These are phyloP conservation scores for Liolophura sinensis DNA, from an alignment of 1,140 invertebrate species.

Conservation along the genomic window DNA sequence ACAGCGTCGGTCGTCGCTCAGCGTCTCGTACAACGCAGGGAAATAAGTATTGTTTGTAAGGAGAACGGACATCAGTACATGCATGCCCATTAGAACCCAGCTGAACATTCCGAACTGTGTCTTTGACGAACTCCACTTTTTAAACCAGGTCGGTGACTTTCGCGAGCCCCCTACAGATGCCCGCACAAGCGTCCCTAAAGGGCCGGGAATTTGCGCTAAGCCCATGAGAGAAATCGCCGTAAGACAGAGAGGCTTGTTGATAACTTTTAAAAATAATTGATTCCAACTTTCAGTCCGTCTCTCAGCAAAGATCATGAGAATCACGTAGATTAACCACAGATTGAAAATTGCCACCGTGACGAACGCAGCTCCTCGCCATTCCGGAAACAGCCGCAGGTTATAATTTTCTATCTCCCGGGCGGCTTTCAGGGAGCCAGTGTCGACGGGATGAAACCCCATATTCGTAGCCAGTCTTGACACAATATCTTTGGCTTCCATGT, in stretches of 20 bases:
- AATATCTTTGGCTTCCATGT: conserved; percentile 24
- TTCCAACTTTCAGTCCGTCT: conserved; percentile 39
- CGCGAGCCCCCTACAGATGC: conserved; percentile 47
- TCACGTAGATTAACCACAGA: conserved; percentile 46
- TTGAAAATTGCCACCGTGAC: conserved; percentile 43
- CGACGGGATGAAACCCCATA: conserved; percentile 43
- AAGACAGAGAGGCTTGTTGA: conserved; percentile 53
- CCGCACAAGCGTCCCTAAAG: conserved; percentile 43
- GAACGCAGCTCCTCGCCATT: conserved; percentile 40
- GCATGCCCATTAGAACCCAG: conserved; percentile 35
- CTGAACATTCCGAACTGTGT: conserved; percentile 50
- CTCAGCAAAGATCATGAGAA: conserved; percentile 22
- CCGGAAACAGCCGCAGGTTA: conserved; percentile 36
- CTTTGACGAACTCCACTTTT: conserved; percentile 44
- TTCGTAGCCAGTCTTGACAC: conserved; percentile 35
- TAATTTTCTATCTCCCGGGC: conserved; percentile 40
- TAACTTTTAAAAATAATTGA: conserved; percentile 45
- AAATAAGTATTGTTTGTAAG: conserved; percentile 49
- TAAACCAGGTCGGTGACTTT: conserved; percentile 39
- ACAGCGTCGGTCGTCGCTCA: conserved; percentile 25
- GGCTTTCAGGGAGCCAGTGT: conserved; percentile 35
- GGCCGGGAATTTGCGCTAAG: conserved; percentile 45
- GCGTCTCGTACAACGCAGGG: conserved; percentile 40
- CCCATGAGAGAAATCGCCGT: conserved; percentile 46
- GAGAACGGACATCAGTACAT: conserved; percentile 44